Conservation (phyloP, 2,888 invertebrate genomes). For the Tupiocoris notatus region DNA sequence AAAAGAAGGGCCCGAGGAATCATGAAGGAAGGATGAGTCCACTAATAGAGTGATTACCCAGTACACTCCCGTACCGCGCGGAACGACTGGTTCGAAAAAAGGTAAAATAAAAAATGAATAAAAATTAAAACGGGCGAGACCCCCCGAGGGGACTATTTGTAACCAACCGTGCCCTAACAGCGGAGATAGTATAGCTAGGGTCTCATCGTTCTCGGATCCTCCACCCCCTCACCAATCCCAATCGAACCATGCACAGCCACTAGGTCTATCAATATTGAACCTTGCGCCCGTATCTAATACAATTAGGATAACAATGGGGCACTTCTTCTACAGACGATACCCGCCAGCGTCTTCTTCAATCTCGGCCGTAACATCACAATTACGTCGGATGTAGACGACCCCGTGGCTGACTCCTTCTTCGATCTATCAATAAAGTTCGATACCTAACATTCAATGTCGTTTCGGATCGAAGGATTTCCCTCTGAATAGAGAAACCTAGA, state of each 20-base stretch:
- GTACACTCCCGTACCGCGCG: constrained; percentile 17
- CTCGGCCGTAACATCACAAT: background rate
- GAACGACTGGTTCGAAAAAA: background rate
- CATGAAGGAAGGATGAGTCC: constrained; percentile 2
- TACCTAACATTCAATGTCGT: too few relatives aligned
- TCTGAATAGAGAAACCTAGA: too few relatives aligned
- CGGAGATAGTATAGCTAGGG: background rate
- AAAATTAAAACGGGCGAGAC: background rate
- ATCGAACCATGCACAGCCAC: too few relatives aligned
- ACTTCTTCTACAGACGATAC: background rate
- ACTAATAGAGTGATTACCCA: constrained; percentile 24
- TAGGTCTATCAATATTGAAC: constrained; percentile 31
- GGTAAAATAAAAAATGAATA: background rate
- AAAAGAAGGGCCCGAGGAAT: background rate
- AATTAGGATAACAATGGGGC: constrained; percentile 32
- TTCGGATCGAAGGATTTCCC: too few relatives aligned
- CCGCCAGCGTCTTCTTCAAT: background rate
- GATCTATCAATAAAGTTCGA: background rate
- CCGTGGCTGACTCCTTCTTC: background rate
- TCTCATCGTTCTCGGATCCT: too few relatives aligned
- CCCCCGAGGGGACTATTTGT: constrained; percentile 7
- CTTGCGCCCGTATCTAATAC: constrained; percentile 29
- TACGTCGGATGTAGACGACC: too few relatives aligned
- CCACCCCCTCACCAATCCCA: background rate
- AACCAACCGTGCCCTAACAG: background rate